Percentiles rank a stretch among this genome's conserved stretches.
Evolutionary conservation across 1,140 invertebrate genomes (phyloP).

Genomic region (Tetragonula clypearis): DNA sequence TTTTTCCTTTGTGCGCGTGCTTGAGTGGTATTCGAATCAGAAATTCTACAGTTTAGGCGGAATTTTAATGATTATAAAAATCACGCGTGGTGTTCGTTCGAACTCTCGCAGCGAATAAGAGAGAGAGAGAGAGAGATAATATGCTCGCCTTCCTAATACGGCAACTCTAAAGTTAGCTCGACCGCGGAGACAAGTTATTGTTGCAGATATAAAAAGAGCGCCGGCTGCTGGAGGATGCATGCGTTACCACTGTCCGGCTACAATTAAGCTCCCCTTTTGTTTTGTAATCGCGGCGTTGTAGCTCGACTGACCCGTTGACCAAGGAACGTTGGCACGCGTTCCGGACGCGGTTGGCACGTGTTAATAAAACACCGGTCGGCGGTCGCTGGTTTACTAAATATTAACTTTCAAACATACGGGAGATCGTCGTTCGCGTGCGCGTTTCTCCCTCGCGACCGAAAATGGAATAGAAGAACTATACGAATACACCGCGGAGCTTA

Average conservation of each 20-base stretch:
- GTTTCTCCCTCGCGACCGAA: no score
- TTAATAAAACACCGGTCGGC: constrained; percentile 48
- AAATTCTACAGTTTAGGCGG: no score
- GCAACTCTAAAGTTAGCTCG: constrained; percentile 47
- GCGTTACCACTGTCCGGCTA: constrained; percentile 4
- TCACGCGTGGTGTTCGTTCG: no score
- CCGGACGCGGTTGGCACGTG: constrained; percentile 54
- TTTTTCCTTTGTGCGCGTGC: no score
- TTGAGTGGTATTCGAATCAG: no score
- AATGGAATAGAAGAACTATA: no score
- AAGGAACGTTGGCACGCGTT: constrained; percentile 60
- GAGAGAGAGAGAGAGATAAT: not conserved
- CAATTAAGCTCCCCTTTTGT: constrained; percentile 53
- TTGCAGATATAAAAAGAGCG: constrained; percentile 47
- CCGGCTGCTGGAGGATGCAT: not conserved
- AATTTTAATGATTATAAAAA: no score
- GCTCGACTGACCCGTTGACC: constrained; percentile 60
- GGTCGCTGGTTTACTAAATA: constrained; percentile 62
- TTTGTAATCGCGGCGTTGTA: constrained; percentile 42
- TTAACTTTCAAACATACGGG: constrained; percentile 47
- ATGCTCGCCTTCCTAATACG: constrained; percentile 18
- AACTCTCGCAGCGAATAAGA: no score
- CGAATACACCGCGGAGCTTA: no score
- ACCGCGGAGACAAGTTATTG: constrained; percentile 49
- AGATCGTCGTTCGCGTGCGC: no score